These are phyloP conservation scores for Sussaba pulchella DNA, from an alignment of 2,888 invertebrate genomes.

Conservation along the genomic window DNA sequence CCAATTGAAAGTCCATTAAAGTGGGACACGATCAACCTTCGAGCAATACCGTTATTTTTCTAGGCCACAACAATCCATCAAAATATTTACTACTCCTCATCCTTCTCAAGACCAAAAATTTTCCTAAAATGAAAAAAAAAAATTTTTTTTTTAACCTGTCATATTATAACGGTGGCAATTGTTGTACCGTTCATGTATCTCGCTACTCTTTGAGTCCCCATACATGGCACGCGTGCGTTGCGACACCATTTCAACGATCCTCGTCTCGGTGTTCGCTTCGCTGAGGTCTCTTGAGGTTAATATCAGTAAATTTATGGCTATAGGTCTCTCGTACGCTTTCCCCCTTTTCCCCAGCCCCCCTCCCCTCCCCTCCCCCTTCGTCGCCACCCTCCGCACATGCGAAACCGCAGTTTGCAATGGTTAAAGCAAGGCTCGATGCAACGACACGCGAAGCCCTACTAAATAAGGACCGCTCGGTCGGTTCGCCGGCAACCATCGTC, in stretches of 20 bases:
- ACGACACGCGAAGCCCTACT: conserved; percentile 57
- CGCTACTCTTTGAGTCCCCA: background rate
- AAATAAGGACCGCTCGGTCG: conserved; percentile 60
- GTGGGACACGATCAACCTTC: too few species aligned
- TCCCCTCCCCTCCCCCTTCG: too few species aligned
- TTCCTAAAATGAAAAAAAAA: conserved; percentile 36
- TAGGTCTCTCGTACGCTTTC: background rate
- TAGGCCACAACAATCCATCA: background rate
- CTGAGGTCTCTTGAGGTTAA: conserved; percentile 24
- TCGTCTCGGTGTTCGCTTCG: conserved; percentile 30
- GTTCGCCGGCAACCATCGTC: conserved; percentile 36
- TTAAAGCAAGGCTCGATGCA: conserved; percentile 40
- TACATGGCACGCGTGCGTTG: conserved; percentile 30
- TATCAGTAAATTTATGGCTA: conserved; percentile 37
- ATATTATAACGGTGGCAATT: conserved; percentile 28
- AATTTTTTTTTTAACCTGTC: too few species aligned
- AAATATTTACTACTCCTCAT: too few species aligned
- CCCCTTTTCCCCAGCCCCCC: background rate
- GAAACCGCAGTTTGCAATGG: conserved; percentile 28
- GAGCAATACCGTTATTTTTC: too few species aligned
- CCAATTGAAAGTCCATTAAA: too few species aligned
- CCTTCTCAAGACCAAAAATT: too few species aligned
- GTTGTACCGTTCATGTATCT: conserved; percentile 14
- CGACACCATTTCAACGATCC: conserved; percentile 53
- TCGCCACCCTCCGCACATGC: conserved; percentile 34